Conservation (phyloP, 2,888 invertebrate species). For the Lycocerus yunnanus region DNA sequence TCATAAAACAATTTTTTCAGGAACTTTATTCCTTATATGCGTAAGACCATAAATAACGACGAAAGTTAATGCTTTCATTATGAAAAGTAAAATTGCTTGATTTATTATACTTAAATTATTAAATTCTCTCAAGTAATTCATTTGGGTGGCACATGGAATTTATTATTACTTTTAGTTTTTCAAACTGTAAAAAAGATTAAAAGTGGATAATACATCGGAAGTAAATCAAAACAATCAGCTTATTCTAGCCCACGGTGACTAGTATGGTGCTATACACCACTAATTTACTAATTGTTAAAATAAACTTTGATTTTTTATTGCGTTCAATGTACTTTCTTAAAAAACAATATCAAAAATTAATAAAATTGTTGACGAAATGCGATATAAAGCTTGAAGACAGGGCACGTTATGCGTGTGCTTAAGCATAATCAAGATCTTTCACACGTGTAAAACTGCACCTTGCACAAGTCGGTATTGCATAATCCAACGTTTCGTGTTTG, state of each 20-base stretch:
- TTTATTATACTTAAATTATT: background rate
- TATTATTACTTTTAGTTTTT: background rate
- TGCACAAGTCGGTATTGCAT: slow-evolving; percentile 2
- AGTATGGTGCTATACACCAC: background rate
- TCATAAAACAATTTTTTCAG: background rate
- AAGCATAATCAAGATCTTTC: background rate
- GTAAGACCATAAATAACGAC: background rate
- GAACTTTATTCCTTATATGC: background rate
- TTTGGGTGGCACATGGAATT: background rate
- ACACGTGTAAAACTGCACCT: slow-evolving; percentile 4
- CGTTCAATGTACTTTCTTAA: background rate
- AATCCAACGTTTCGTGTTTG: background rate
- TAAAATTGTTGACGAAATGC: background rate
- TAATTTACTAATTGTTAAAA: background rate
- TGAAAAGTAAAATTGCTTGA: background rate
- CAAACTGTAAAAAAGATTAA: background rate
- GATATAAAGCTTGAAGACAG: background rate
- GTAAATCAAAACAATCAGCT: background rate
- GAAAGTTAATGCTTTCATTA: background rate
- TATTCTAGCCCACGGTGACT: background rate
- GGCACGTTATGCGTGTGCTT: slow-evolving; percentile 1
- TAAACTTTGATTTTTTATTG: background rate
- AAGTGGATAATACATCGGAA: background rate
- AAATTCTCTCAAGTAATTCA: background rate
- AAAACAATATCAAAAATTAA: background rate